Conservation (phyloP, 2,888 invertebrate species). For the Erebia aethiops region DNA sequence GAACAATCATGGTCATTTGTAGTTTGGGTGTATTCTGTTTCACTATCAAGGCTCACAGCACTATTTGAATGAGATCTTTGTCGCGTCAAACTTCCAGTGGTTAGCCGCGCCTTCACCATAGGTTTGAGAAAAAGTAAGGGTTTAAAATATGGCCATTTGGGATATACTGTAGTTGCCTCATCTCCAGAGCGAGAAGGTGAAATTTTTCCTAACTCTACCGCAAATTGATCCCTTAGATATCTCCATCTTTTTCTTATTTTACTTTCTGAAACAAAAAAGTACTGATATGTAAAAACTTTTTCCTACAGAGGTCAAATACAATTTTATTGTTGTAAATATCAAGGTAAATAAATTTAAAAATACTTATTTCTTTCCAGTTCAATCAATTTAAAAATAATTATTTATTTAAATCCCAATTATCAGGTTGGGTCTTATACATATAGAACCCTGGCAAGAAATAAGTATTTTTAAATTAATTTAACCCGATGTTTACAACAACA, state of each 20-base stretch:
- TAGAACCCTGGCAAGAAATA: conserved; percentile 5
- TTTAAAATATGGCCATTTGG: conserved; percentile 2
- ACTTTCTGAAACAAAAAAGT: conserved; percentile 6
- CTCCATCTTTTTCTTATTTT: conserved; percentile 4
- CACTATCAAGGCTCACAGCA: background rate
- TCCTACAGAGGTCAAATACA: conserved; percentile 6
- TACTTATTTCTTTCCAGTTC: conserved; percentile 5
- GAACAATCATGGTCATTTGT: conserved; percentile 6
- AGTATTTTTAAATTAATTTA: conserved; percentile 7
- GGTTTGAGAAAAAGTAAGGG: conserved; percentile 1
- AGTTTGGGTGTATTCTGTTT: conserved; percentile 1
- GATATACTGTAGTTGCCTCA: conserved; percentile 5
- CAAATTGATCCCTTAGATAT: conserved; percentile 3
- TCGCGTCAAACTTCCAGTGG: conserved; percentile 2
- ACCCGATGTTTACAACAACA: conserved; percentile 6
- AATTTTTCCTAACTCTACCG: conserved; percentile 1
- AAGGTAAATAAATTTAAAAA: background rate
- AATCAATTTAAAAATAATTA: conserved; percentile 7
- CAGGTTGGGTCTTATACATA: conserved; percentile 6
- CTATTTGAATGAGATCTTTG: background rate
- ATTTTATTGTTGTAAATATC: conserved; percentile 1
- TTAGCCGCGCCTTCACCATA: too few relatives aligned
- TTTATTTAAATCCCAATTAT: conserved; percentile 1
- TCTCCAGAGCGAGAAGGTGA: conserved; percentile 1
- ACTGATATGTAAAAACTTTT: conserved; percentile 2